Evolutionary conservation across 2,113 vertebrate species (phyloP).

Genomic region (Corapipo altera): DNA sequence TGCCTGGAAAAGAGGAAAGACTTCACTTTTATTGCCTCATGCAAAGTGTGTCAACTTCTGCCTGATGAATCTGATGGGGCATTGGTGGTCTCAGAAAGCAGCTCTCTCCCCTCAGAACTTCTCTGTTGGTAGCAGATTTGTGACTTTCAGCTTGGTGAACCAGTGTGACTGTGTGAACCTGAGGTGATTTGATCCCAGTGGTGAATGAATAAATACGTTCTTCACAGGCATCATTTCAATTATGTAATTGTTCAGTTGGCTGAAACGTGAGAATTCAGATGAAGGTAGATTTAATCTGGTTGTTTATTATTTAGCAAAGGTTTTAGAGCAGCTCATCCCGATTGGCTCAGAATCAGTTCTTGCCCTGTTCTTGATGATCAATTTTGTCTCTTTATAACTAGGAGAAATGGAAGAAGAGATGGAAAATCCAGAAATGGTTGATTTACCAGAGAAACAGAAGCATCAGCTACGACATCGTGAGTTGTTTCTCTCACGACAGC

Average conservation of each 20-base stretch:
- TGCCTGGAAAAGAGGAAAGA: neutral
- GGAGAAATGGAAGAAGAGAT: slow-evolving; percentile 96
- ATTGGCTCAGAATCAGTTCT: neutral
- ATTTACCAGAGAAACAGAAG: slow-evolving; percentile 92
- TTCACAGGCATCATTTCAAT: neutral
- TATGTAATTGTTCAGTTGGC: neutral
- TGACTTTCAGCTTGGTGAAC: neutral
- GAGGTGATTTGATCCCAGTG: neutral
- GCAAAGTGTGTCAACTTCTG: neutral
- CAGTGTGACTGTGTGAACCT: neutral
- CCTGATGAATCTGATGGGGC: fast-evolving
- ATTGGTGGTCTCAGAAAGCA: neutral
- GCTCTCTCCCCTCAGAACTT: neutral
- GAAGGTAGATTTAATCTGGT: neutral
- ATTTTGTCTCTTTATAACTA: slow-evolving; percentile 43
- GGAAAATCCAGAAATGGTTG: slow-evolving; percentile 93
- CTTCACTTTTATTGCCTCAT: neutral
- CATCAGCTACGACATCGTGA: slow-evolving; percentile 95
- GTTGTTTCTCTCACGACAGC: slow-evolving; percentile 91
- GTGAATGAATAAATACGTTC: neutral
- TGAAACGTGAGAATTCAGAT: neutral
- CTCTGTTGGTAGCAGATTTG: neutral
- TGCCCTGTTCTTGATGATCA: neutral
- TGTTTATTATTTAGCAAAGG: neutral
- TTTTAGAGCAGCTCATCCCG: neutral